phyloP scores from a whole-genome alignment of 2,797 vertebrate species.

The Parauchenoglanis ngamensis region DNA sequence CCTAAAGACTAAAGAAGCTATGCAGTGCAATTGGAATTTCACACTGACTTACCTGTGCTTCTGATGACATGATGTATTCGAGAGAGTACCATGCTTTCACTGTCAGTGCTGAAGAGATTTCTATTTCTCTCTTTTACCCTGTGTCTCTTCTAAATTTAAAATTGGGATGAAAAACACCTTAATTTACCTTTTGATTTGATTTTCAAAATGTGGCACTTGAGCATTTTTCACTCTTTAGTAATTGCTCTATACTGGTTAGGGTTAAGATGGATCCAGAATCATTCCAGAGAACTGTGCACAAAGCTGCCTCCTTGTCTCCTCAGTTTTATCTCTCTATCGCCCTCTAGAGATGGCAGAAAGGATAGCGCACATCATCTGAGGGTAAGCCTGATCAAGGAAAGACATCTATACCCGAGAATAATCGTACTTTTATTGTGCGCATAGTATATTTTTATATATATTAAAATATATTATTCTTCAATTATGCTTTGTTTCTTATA shows the following conservation, averaged over 20 bases:
- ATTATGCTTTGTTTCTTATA: not conserved
- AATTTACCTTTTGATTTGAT: not conserved
- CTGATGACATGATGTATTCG: not conserved
- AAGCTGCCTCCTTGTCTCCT: not conserved
- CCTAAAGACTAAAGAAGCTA: not conserved
- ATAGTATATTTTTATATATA: not conserved
- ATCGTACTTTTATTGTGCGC: not conserved
- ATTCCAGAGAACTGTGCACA: not conserved
- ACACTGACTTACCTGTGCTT: slow-evolving; percentile 6
- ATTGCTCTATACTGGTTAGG: not conserved
- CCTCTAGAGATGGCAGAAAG: not conserved
- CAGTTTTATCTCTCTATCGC: not conserved
- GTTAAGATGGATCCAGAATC: not conserved
- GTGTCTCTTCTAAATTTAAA: not conserved
- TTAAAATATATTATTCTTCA: no score
- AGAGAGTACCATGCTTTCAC: not conserved
- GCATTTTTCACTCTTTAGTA: not conserved
- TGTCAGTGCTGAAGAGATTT: not conserved
- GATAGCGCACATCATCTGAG: not conserved
- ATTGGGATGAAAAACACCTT: not conserved
- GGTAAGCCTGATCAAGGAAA: not conserved
- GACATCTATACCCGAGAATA: not conserved
- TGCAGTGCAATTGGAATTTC: slow-evolving; percentile 23
- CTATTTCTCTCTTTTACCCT: not conserved
- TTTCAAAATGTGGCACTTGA: not conserved